These are phyloP conservation scores for Xiphydria camelus DNA, from an alignment of 2,888 invertebrate species.

Conservation along the genomic window DNA sequence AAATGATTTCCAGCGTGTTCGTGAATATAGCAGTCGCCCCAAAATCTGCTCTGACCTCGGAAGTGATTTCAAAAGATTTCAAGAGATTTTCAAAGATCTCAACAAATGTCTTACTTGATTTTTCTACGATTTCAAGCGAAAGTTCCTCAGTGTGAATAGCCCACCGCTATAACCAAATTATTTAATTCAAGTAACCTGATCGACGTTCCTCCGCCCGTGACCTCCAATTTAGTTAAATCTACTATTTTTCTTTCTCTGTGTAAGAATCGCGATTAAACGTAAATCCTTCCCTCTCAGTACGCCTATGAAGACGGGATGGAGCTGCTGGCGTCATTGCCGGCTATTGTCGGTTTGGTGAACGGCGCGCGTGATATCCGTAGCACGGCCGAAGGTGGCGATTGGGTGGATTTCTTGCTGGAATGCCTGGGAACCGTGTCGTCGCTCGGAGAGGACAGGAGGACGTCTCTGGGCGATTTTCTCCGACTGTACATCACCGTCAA, in stretches of 20 bases:
- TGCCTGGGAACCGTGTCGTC: slow-evolving; percentile 28
- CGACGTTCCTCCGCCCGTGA: no score
- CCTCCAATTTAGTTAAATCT: no score
- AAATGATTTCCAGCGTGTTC: no score
- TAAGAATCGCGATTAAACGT: slow-evolving; percentile 1
- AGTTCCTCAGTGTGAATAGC: no score
- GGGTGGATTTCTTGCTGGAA: slow-evolving; percentile 41
- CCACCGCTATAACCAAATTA: no score
- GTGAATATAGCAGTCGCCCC: no score
- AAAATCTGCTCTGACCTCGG: no score
- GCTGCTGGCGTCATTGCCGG: slow-evolving; percentile 44
- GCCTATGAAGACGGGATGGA: slow-evolving; percentile 50
- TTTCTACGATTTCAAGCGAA: no score
- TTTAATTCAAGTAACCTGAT: no score
- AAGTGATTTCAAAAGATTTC: no score
- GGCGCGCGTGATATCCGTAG: slow-evolving; percentile 15
- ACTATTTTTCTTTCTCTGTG: background rate
- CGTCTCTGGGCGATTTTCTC: slow-evolving; percentile 38
- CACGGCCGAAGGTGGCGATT: slow-evolving; percentile 34
- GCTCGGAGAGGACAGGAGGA: slow-evolving; percentile 23
- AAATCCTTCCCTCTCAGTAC: slow-evolving; percentile 29
- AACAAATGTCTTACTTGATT: no score
- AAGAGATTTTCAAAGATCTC: no score
- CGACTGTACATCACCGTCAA: slow-evolving; percentile 42
- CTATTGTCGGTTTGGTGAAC: slow-evolving; percentile 39